Evolutionary conservation across 1,140 invertebrate genomes (phyloP).

Genomic region (Drosophila chauvacae): DNA sequence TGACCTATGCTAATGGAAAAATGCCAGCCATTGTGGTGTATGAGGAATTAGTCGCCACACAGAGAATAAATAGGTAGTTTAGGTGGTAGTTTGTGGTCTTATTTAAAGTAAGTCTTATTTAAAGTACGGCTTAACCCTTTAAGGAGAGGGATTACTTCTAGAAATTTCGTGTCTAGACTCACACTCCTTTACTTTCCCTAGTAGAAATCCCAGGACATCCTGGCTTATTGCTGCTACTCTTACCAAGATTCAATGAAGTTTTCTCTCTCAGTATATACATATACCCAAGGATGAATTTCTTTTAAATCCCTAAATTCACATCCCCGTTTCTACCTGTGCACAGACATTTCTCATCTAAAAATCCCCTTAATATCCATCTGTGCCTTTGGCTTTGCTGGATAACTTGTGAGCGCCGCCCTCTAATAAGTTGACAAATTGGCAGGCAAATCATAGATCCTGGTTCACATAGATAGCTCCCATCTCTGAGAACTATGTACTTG

Average conservation of each 20-base stretch:
- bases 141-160: not conserved
- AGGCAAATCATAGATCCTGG: constrained; percentile 37
- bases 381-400: not conserved
- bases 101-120: not conserved
- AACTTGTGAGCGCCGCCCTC: constrained; percentile 1
- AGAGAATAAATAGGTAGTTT: not conserved
- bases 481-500: constrained; percentile 55
- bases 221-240: not conserved
- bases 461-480: constrained; percentile 27
- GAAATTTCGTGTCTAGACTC: not conserved
- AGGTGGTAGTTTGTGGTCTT: not conserved
- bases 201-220: not conserved
- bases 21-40: constrained; percentile 23
- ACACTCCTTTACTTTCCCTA: not conserved
- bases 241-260: not conserved
- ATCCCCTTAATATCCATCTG: constrained; percentile 4
- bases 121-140: not conserved
- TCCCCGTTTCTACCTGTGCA: not conserved
- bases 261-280: not conserved
- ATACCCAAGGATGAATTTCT: no score
- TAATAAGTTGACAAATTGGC: constrained; percentile 56
- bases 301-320: not conserved
- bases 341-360: not conserved
- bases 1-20: constrained; percentile 29
- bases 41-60: constrained; percentile 28